These are phyloP conservation scores for Cybosia mesomella DNA, from an alignment of 2,888 invertebrate species.

Conservation along the genomic window DNA sequence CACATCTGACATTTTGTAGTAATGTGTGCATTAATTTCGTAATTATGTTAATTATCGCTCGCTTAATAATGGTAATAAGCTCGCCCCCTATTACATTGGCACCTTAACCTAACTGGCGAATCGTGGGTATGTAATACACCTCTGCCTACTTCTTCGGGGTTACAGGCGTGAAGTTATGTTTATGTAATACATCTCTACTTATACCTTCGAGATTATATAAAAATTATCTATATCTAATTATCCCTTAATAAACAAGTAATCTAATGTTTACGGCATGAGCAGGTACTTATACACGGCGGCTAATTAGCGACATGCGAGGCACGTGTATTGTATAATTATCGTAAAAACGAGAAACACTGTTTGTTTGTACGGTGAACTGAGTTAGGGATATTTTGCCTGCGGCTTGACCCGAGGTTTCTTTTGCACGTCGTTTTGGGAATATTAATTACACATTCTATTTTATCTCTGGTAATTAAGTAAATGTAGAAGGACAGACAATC, in stretches of 20 bases:
- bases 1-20: too few species aligned
- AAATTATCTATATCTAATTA: not conserved
- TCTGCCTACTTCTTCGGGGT: too few species aligned
- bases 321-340: slow-evolving; percentile 16
- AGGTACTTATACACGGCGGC: slow-evolving; percentile 7
- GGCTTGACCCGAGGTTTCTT: not conserved
- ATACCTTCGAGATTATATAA: not conserved
- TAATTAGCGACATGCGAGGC: slow-evolving; percentile 18
- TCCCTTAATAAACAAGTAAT: not conserved
- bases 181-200: not conserved
- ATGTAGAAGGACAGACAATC: not conserved
- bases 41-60: too few species aligned
- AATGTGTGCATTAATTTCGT: too few species aligned
- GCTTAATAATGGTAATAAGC: too few species aligned
- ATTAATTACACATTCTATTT: not conserved
- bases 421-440: not conserved
- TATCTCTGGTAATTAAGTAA: not conserved
- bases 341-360: slow-evolving; percentile 14
- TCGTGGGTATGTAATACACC: too few species aligned
- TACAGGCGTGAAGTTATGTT: too few species aligned
- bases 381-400: not conserved
- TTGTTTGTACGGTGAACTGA: slow-evolving; percentile 6
- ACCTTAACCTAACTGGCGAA: too few species aligned
- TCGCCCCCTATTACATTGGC: too few species aligned
- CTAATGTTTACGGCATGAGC: not conserved